phyloP scores from a whole-genome alignment of 2,113 vertebrate genomes.

The Cephalopholis sonnerati region DNA sequence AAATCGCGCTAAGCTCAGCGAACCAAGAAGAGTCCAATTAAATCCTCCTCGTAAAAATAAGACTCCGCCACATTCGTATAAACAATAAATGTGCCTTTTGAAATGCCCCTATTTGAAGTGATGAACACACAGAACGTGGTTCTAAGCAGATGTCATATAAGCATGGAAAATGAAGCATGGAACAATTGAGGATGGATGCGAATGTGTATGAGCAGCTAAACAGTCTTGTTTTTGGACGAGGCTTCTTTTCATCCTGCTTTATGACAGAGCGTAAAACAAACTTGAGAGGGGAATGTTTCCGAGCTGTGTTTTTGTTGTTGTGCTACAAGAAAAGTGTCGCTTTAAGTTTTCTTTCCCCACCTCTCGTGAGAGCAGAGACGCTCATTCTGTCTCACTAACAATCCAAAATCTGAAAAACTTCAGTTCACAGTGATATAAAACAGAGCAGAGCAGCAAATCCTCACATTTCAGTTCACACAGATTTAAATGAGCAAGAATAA shows the following conservation, averaged over 20 bases:
- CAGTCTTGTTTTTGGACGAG: neutral
- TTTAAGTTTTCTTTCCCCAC: neutral
- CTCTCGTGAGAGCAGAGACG: neutral
- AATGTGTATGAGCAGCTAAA: conserved; percentile 1
- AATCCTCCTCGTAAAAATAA: conserved; percentile 43
- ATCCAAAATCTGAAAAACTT: neutral
- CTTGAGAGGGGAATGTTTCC: neutral
- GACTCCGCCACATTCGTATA: conserved; percentile 15
- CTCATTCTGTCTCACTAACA: neutral
- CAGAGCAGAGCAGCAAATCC: neutral
- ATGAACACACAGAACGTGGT: conserved; percentile 31
- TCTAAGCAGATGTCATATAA: conserved; percentile 35
- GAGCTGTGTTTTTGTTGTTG: neutral
- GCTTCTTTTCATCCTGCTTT: neutral
- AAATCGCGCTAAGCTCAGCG: conserved; percentile 58
- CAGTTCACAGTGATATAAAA: neutral
- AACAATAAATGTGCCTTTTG: conserved; percentile 53
- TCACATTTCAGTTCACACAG: neutral
- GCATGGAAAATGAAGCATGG: conserved; percentile 1
- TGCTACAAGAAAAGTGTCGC: neutral
- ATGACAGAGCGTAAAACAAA: neutral
- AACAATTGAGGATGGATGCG: conserved; percentile 6
- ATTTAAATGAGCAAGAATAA: too few species aligned
- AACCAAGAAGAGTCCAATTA: conserved; percentile 71
- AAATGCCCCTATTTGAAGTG: conserved; percentile 50